A percentile compares a stretch with the other conserved stretches of the same genome.
Evolutionary conservation across 2,888 invertebrate genomes (phyloP).

Genomic region (Campaea margaritaria): DNA sequence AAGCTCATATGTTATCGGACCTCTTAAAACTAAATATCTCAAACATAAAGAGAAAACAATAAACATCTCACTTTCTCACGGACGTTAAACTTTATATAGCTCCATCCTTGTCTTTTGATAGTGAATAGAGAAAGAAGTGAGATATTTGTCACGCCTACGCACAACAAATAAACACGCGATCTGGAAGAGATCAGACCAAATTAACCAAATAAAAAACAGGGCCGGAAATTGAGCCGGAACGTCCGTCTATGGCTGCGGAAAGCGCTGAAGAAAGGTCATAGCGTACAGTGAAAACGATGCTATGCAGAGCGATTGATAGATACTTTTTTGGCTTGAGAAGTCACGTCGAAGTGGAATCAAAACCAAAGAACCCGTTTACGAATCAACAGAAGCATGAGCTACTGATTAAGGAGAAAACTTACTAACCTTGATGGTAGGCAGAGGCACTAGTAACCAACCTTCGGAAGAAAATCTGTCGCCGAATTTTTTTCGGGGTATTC

Average conservation of each 20-base stretch:
- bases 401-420: too few relatives aligned
- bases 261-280: not conserved
- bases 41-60: conserved; percentile 43
- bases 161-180: conserved; percentile 45
- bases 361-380: too few relatives aligned
- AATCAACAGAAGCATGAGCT: too few relatives aligned
- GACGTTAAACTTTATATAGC: conserved; percentile 19
- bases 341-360: too few relatives aligned
- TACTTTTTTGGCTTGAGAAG: too few relatives aligned
- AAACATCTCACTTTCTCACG: conserved; percentile 44
- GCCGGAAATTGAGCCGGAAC: conserved; percentile 12
- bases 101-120: conserved; percentile 31
- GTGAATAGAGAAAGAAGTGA: conserved; percentile 28
- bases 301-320: too few relatives aligned
- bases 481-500: too few relatives aligned
- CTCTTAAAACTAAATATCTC: conserved; percentile 32
- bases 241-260: not conserved
- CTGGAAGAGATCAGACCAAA: conserved; percentile 44
- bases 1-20: conserved; percentile 5
- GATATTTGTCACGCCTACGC: conserved; percentile 45
- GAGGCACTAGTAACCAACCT: too few relatives aligned
- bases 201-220: conserved; percentile 46
- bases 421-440: too few relatives aligned
- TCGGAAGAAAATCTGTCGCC: too few relatives aligned
- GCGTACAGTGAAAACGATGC: too few relatives aligned